phyloP scores from a whole-genome alignment of 1,140 invertebrate genomes.

The Ceratitis capitata region DNA sequence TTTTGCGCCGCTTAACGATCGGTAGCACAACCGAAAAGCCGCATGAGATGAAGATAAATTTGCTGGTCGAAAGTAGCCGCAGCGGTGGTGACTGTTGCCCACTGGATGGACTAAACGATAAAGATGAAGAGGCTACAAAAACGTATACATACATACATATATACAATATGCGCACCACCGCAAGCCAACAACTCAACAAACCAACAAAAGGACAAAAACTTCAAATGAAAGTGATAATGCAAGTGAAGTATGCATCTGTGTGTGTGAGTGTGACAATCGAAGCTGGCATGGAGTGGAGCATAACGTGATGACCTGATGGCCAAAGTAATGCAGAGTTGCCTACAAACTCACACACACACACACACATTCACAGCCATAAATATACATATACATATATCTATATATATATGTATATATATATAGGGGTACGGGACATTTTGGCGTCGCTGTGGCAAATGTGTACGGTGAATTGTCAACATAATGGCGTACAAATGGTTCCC shows the following conservation, averaged over 20 bases:
- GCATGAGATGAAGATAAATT: conserved; percentile 37
- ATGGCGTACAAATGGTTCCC: conserved; percentile 27
- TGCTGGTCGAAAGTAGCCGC: neutral
- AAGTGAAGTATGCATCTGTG: neutral
- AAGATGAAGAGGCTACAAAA: neutral
- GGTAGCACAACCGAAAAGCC: neutral
- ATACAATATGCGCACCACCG: neutral
- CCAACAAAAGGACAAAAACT: neutral
- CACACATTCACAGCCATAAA: too few species aligned
- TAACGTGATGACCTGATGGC: neutral
- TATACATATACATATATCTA: too few species aligned
- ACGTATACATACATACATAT: neutral
- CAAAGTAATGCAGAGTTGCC: neutral
- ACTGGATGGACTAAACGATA: neutral
- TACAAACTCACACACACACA: too few species aligned
- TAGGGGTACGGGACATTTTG: too few species aligned
- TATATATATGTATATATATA: too few species aligned
- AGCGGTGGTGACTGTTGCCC: neutral
- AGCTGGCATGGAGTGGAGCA: neutral
- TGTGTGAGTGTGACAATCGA: neutral
- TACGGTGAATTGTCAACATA: conserved; percentile 14
- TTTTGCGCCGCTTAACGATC: neutral
- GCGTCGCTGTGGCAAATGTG: neutral
- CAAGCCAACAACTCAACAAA: too few species aligned
- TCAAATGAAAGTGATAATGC: neutral